phyloP scores from a whole-genome alignment of 2,113 vertebrate genomes.

The Nyctereutes procyonoides region DNA sequence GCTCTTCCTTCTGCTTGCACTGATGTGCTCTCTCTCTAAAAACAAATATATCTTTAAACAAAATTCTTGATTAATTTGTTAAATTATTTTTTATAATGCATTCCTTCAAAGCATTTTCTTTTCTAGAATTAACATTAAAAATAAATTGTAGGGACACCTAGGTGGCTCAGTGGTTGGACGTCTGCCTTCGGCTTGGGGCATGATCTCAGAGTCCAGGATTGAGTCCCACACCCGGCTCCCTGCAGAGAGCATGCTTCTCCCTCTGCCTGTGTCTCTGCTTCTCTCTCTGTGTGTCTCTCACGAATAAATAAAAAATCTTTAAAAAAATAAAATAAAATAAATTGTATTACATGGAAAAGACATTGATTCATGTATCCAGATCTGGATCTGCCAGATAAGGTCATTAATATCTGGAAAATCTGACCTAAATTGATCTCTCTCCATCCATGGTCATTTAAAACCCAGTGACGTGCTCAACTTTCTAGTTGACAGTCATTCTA shows the following conservation, averaged over 20 bases:
- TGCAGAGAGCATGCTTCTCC: too few relatives aligned
- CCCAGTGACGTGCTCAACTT: background rate
- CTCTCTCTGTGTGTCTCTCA: too few relatives aligned
- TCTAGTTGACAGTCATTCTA: background rate
- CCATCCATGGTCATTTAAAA: background rate
- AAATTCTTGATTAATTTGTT: background rate
- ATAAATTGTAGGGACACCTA: too few relatives aligned
- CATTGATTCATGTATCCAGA: background rate
- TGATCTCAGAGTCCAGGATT: too few relatives aligned
- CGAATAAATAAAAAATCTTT: too few relatives aligned
- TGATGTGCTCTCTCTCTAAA: background rate
- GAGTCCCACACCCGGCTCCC: too few relatives aligned
- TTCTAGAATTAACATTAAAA: background rate
- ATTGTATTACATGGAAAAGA: background rate
- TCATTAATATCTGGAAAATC: background rate
- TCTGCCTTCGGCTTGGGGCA: too few relatives aligned
- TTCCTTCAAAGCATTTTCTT: background rate
- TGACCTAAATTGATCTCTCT: background rate
- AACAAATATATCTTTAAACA: background rate
- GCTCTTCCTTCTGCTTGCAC: background rate
- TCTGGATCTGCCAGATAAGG: background rate
- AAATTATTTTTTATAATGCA: background rate
- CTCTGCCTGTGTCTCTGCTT: too few relatives aligned
- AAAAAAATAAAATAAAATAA: background rate
- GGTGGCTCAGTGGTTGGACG: too few relatives aligned